Evolutionary conservation across 1,140 invertebrate genomes (phyloP), one percentile per base, ranked within the genome.

Genomic region (Ostrea edulis): DNA sequence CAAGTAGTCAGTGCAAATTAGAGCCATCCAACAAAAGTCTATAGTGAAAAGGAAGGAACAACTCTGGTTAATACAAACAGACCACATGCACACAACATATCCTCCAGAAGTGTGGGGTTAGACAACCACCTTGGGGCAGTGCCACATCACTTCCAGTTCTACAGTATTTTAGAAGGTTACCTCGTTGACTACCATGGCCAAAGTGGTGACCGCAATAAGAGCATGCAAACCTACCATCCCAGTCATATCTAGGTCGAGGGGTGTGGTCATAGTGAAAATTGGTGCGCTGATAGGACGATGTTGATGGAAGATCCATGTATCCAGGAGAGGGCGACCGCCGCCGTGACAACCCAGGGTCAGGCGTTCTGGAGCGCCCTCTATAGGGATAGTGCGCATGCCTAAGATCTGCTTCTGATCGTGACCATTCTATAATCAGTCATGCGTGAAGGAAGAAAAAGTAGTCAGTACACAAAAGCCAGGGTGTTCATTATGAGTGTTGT

Each of bases 161-260:
- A 71, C 29, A 29, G 35, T 25, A 62, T 17, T 55, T 83, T 9
- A 54, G 44, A 82, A 51, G 86, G 86, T 87, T 87, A 87, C 86
- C 86, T 87, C 81, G 11, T 44, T 11, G 22, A 29, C 68, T 71
- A 35, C 68, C 55, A 52, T 52, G 53, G 82, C 29, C 51, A 65
- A 84, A 84, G 85, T 85, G 83, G 55, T 71, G 53, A 84, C 68
- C 52, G 71, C 86, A 87, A 29, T 89, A 51, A 87, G 82, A 55
- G 71, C 88, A 89, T 87, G 82, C 71, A 82, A 87, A 89, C 88
- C 86, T 89, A 89, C 88, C 88, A 84, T 89, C 88, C 88, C 88
- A 89, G 54, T n/a, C 35, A 87, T 85, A 87, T 22, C 54, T 62
- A 44, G 86, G 81, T 65, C 71, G 85, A 58, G 44, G 54, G 55